phyloP scores from a whole-genome alignment of 2,797 vertebrate species.

The Oophaga sylvatica region DNA sequence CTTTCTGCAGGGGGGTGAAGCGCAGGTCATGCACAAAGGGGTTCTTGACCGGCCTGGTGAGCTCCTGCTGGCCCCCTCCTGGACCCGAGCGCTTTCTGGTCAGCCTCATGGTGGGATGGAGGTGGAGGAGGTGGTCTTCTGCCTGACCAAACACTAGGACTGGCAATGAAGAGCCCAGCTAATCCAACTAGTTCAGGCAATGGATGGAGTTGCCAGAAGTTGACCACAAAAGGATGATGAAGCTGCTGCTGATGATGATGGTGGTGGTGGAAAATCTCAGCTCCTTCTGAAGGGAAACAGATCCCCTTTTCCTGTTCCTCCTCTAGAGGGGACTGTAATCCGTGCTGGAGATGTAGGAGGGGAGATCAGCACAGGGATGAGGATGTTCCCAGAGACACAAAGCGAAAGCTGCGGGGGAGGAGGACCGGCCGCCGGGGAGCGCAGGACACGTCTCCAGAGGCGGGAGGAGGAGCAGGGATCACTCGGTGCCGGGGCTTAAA shows the following conservation, averaged over 20 bases:
- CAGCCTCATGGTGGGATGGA: conserved; percentile 45
- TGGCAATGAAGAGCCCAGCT: background rate
- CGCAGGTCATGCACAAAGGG: conserved; percentile 93
- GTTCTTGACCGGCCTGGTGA: conserved; percentile 86
- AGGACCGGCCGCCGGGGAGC: conserved; percentile 27
- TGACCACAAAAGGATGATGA: conserved; percentile 15
- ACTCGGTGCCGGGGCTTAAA: background rate
- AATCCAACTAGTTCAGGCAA: background rate
- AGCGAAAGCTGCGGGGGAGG: conserved; percentile 33
- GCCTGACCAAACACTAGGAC: background rate
- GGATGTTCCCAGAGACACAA: conserved; percentile 32
- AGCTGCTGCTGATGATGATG: background rate
- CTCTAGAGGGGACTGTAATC: conserved; percentile 38
- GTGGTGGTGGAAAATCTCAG: conserved; percentile 26
- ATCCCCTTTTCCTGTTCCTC: conserved; percentile 41
- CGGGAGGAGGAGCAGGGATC: conserved; percentile 27
- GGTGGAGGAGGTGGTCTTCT: background rate
- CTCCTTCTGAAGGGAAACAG: conserved; percentile 26
- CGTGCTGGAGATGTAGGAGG: conserved; percentile 12
- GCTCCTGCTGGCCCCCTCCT: conserved; percentile 79
- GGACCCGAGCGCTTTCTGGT: conserved; percentile 43
- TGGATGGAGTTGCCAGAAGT: conserved; percentile 27
- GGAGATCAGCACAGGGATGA: conserved; percentile 16
- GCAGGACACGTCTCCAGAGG: conserved; percentile 57
- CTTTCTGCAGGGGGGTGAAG: conserved; percentile 84